phyloP scores from a whole-genome alignment of 2,113 vertebrate species.

The Rhynchomys soricoides region DNA sequence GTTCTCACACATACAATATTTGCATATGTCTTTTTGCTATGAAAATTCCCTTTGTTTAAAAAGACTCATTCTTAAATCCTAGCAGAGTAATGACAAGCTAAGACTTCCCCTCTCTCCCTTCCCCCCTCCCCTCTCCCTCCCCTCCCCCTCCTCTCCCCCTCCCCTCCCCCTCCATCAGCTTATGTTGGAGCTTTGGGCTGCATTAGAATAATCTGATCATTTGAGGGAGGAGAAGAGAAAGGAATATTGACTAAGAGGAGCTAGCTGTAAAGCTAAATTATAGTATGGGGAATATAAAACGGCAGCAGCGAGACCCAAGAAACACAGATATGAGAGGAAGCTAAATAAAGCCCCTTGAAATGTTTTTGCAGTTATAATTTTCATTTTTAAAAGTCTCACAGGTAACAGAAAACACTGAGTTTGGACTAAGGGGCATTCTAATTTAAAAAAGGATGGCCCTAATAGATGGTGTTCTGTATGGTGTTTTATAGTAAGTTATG shows the following conservation, averaged over 20 bases:
- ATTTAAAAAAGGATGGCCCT: constrained; percentile 40
- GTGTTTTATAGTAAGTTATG: neutral
- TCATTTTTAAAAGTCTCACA: neutral
- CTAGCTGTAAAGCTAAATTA: constrained; percentile 20
- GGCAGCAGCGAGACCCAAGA: neutral
- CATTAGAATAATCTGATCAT: neutral
- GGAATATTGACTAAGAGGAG: neutral
- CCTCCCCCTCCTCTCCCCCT: no score
- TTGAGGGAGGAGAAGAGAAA: constrained; percentile 29
- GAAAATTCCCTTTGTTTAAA: neutral
- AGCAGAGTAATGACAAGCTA: neutral
- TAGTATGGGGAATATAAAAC: neutral
- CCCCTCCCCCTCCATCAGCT: no score
- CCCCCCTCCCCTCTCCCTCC: no score
- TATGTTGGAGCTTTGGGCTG: constrained; percentile 5
- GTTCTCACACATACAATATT: neutral
- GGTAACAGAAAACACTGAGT: constrained; percentile 13
- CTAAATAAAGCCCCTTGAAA: neutral
- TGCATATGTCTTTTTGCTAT: neutral
- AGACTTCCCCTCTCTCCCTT: neutral
- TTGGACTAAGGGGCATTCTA: neutral
- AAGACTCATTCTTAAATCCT: neutral
- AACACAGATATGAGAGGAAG: constrained; percentile 32
- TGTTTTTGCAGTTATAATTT: neutral
- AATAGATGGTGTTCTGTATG: neutral